Percentiles rank a stretch among this genome's conserved stretches.
These are phyloP conservation scores for Stenurella melanura DNA, from an alignment of 2,888 invertebrate species.

Conservation along the genomic window DNA sequence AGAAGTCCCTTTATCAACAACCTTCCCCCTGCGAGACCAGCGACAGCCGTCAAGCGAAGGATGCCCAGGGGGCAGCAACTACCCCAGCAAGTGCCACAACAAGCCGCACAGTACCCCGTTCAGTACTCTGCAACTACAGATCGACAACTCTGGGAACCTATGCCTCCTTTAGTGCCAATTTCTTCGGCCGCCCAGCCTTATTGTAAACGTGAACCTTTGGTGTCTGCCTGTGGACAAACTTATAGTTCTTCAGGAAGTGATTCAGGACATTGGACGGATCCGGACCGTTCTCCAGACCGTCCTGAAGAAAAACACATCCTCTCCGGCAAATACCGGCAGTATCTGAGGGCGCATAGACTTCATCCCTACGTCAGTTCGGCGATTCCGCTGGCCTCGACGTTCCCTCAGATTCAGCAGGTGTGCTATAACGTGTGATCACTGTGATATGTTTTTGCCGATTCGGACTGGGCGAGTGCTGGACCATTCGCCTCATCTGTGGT, in stretches of 20 bases:
- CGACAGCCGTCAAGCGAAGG: conserved; percentile 61
- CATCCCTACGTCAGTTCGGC: conserved; percentile 76
- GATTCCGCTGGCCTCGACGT: conserved; percentile 73
- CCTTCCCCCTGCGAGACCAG: conserved; percentile 76
- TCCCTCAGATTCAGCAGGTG: conserved; percentile 77
- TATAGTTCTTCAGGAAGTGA: conserved; percentile 67
- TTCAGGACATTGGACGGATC: conserved; percentile 70
- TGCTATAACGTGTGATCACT: conserved; percentile 79
- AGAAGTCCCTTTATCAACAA: conserved; percentile 90
- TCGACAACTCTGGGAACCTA: conserved; percentile 68
- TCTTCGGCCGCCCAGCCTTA: conserved; percentile 65
- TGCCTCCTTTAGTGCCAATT: conserved; percentile 70
- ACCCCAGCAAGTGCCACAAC: conserved; percentile 70
- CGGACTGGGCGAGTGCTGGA: conserved; percentile 53
- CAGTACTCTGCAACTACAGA: conserved; percentile 59
- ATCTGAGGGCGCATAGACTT: conserved; percentile 76
- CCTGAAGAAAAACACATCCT: conserved; percentile 71
- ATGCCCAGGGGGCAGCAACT: conserved; percentile 63
- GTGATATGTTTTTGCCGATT: conserved; percentile 65
- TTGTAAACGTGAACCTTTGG: conserved; percentile 70
- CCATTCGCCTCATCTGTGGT: conserved; percentile 66
- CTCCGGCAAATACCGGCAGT: conserved; percentile 77
- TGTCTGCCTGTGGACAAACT: conserved; percentile 71
- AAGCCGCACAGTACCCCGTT: conserved; percentile 67
- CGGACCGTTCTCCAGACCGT: conserved; percentile 70